Evolutionary conservation across 2,113 vertebrate genomes (phyloP), one percentile per base, ranked within the genome.

Genomic region (Cnemophilus loriae): DNA sequence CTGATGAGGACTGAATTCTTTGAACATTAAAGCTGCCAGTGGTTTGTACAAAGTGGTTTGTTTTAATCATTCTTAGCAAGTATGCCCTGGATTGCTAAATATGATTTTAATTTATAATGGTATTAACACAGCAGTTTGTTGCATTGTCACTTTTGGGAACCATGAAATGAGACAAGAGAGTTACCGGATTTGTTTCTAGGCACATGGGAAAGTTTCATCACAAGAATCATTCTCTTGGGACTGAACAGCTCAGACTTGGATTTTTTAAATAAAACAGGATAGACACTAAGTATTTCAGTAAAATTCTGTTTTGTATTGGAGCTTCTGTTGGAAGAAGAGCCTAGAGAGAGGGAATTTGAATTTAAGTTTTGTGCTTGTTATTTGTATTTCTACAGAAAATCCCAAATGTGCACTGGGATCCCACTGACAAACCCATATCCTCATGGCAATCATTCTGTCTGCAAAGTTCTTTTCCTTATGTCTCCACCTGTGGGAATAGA

Each of bases 121-220:
- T 44, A 68, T 79, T 83, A 87, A 87, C 42, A 83, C 35, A 85
- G 27, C 23, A 27, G 19, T 47, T 73, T 67, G 39, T 70, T 82
- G 49, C 46, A 42, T 50, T 88, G 55, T 74, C 71, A 71, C 65
- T 95, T 95, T 96, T 94, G 93, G 84, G 81, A 96, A 96, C 33
- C 57, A 21, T 59, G 44, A 91, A 87, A 95, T 49, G 42, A 95
- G 56, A 41, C 22, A 77, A 63, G 17, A 2, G 7, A 95, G 39
- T 95, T 92, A 81, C 84, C 30, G 60, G 52, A 90, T 93, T 89
- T 93, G 35, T 70, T 74, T 63, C 46, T 16, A 56, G 64, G 22
- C 80, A 87, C 69, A 59, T 44, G 69, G 87, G 83, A 84, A 89
- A 55, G 68, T 86, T 90, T 85, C 28, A 67, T 61, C 63, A 88